Base-by-base conservation (phyloP, 1,140 invertebrate genomes). In the Trinorchestia longiramus region DNA sequence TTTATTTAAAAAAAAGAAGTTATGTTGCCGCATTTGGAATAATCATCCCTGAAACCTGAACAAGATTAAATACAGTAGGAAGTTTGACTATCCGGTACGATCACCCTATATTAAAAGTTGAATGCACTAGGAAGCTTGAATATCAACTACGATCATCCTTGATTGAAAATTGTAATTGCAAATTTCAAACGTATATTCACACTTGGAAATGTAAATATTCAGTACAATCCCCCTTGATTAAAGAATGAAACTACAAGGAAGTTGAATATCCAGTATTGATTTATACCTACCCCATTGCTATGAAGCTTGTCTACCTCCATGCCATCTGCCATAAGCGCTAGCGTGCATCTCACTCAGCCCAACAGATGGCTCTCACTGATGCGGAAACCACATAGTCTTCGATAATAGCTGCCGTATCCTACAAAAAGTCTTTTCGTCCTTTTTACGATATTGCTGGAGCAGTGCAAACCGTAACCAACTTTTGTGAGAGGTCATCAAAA, bases 371-470 rank as follows among this genome's bases (percentile, higher is more conserved):
- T 77, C 62, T 3, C 43, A 90, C 36, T 90, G 41, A 90, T 90
- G 88, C 88, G 36, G 17, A 94, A 45, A 43, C 43, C 11, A 0
- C 41, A 94, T 94, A 15, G 47, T 44, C 8, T 47, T 40, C 43
- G 41, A 47, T 94, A 47, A n/a, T 47, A 40, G 44, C 44, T 11
- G 11, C 36, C 43, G 41, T 23, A 94, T 94, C 92, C 44, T 94
- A 47, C 92, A 44, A 36, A 45, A 94, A 94, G 44, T 42, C 92
- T 17, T 40, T 94, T 43, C 40, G 92, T 11, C 6, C 40, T 40
- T 44, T 94, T 94, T 94, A 94, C 44, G 92, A 94, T 43, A 94
- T 94, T 94, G 92, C 92, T 47, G 43, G 41, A 15, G 92, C 43
- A 45, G 44, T 40, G 43, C 43, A 40, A 94, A 45, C 92, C 44